phyloP scores from a whole-genome alignment of 2,797 vertebrate genomes.

The Enteromius paludinosus region DNA sequence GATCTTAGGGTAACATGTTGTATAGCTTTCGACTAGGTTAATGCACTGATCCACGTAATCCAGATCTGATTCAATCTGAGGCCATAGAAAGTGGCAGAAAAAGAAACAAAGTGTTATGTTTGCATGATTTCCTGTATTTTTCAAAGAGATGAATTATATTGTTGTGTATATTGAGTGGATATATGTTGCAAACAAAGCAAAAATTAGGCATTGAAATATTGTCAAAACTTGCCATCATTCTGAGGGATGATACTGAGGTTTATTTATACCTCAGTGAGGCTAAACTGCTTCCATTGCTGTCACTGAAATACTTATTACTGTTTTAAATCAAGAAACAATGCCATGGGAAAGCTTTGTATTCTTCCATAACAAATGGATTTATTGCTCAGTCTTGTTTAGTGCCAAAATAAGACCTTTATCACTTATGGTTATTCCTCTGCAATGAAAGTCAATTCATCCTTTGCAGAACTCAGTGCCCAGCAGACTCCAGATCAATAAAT shows the following conservation, averaged over 20 bases:
- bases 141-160: slow-evolving; percentile 78
- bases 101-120: slow-evolving; percentile 79
- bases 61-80: slow-evolving; percentile 66
- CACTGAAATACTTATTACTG: slow-evolving; percentile 48
- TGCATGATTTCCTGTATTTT: slow-evolving; percentile 86
- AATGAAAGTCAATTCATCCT: slow-evolving; percentile 30
- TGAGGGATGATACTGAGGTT: slow-evolving; percentile 67
- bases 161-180: slow-evolving; percentile 81
- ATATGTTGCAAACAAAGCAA: slow-evolving; percentile 73
- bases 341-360: slow-evolving; percentile 51
- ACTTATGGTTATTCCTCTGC: slow-evolving; percentile 2
- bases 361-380: slow-evolving; percentile 2
- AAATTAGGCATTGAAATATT: slow-evolving; percentile 70
- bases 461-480: slow-evolving; percentile 18
- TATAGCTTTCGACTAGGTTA: slow-evolving; percentile 59
- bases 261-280: slow-evolving; percentile 62
- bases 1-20: slow-evolving; percentile 15
- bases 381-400: slow-evolving; percentile 5
- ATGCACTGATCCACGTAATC: slow-evolving; percentile 70
- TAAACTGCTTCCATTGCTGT: slow-evolving; percentile 60
- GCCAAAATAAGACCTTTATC: slow-evolving; percentile 14
- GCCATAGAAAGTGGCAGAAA: slow-evolving; percentile 74
- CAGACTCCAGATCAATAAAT: slow-evolving; percentile 45
- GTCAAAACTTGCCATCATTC: slow-evolving; percentile 68
- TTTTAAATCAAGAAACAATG: slow-evolving; percentile 28